These are phyloP conservation scores for Anoura caudifer DNA, from an alignment of 2,113 vertebrate genomes.

Conservation along the genomic window DNA sequence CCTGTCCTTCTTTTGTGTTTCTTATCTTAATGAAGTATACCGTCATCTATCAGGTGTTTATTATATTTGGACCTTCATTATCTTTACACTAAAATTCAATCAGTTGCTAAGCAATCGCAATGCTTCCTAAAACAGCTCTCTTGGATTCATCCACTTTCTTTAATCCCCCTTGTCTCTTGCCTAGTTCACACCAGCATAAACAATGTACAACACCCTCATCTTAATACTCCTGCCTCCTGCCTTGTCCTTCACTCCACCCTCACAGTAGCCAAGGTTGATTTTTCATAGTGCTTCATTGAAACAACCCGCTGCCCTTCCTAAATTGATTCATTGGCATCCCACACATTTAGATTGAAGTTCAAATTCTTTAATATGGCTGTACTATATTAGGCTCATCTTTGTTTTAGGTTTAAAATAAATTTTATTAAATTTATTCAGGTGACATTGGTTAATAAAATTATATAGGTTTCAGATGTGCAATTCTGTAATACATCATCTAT, in stretches of 20 bases:
- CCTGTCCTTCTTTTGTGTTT: background rate
- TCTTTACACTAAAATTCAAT: background rate
- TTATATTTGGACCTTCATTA: background rate
- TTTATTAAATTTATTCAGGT: background rate
- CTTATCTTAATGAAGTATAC: background rate
- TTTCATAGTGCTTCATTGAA: background rate
- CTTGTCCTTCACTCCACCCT: background rate
- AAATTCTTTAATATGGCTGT: background rate
- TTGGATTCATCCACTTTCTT: background rate
- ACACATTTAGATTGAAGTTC: background rate
- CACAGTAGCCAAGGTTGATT: background rate
- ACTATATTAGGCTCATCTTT: background rate
- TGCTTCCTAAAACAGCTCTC: background rate
- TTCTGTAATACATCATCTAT: background rate
- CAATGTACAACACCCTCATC: background rate
- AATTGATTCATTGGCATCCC: background rate
- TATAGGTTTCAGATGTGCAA: background rate
- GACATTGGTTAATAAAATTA: background rate
- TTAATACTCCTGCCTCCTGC: background rate
- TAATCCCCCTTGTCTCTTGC: accelerated
- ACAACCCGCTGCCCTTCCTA: background rate
- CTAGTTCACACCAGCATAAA: background rate
- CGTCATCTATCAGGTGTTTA: background rate
- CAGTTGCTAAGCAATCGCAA: background rate
- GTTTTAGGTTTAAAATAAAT: background rate